Base-by-base conservation (phyloP, 2,888 invertebrate species). In the Apomyelois bistriatella region DNA sequence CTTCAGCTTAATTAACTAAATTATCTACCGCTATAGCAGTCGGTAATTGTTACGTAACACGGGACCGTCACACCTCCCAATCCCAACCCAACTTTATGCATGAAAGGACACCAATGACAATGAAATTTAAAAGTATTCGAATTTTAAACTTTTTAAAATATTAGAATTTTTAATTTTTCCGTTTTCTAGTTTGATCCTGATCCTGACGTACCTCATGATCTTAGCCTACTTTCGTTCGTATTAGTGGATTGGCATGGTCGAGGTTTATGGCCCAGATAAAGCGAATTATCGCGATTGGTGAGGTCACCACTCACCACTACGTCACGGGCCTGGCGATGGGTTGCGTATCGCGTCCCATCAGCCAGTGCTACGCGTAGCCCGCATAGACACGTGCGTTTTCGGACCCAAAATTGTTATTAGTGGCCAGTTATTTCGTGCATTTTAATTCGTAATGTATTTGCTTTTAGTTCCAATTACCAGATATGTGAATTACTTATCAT, bases 1-100 rank as follows among this genome's bases (percentile, higher is more conserved):
- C 74, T 70, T 63, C 60, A 42, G 17, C 58, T 69, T 78, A 79
- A 84, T 85, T 82, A 82, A 77, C 66, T 74, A 78, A 78, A 84
- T 81, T 79, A 79, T 66, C 59, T 57, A 13, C 22, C 5, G 66
- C 70, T 68, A 3, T 3, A 5, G 2, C 3, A 22, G 22, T 73
- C 71, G 68, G 63, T 57, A 59, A 61, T 55, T 58, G 62, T 68
- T 58, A 65, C 62, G 72, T 68, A 68, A 69, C 65, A 60, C 60
- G 53, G 54, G 46, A 49, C 32, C 49, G 16, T 28, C 53, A 72
- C 76, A 61, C 79, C 72, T 70, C 62, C 54, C 56, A 58, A 32
- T 32, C 9, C 32, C 32, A 32, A 32, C 51, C 57, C 64, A 51
- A 28, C 13, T 15, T 8, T 4, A 65, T 59, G 55, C 59, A 60